These are phyloP conservation scores for Nezara viridula DNA, from an alignment of 2,888 invertebrate genomes.

Conservation along the genomic window DNA sequence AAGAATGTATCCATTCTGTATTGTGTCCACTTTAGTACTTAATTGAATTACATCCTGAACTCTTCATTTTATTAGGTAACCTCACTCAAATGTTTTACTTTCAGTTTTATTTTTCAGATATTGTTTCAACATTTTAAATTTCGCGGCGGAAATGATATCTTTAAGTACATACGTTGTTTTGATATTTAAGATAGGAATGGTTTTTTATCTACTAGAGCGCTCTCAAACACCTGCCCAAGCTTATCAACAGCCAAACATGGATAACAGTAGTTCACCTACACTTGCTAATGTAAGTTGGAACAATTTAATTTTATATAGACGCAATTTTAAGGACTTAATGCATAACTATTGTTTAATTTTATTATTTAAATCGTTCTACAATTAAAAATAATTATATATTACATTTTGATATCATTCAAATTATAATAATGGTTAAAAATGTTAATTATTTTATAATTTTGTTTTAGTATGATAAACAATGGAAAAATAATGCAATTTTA, in stretches of 20 bases:
- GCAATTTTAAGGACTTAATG: neutral
- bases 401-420: neutral
- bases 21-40: slow-evolving; percentile 33
- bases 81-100: slow-evolving; percentile 32
- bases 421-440: neutral
- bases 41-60: slow-evolving; percentile 33
- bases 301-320: neutral
- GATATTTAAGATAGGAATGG: neutral
- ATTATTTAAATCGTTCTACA: neutral
- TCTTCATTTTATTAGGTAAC: slow-evolving; percentile 12
- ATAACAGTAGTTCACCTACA: slow-evolving; percentile 34
- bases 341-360: neutral
- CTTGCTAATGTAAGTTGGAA: neutral
- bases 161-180: neutral
- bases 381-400: neutral
- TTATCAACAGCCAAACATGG: slow-evolving; percentile 34
- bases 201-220: slow-evolving; percentile 30
- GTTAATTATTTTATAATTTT: neutral
- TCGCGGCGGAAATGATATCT: neutral
- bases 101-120: slow-evolving; percentile 1
- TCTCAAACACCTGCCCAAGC: slow-evolving; percentile 30
- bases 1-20: neutral
- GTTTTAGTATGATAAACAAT: slow-evolving; percentile 59
- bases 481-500: slow-evolving; percentile 65
- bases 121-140: neutral